phyloP scores from a whole-genome alignment of 92 coral and sea anemone species.

The Actinostola sp. region DNA sequence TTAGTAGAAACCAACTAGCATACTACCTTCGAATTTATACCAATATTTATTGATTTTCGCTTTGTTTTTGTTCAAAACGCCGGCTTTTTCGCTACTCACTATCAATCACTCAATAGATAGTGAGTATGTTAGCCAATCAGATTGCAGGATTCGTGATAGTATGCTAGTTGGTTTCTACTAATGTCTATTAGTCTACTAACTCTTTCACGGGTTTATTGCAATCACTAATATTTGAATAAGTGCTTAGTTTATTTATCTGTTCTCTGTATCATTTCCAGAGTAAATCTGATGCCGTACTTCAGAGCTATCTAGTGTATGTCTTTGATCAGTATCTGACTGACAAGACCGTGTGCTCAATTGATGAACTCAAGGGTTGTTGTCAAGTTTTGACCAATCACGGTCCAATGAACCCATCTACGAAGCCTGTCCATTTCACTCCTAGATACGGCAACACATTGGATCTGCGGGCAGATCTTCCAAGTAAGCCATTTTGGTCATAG shows the following conservation, averaged over 20 bases:
- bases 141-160: no score
- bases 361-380: conserved; percentile 77
- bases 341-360: conserved; percentile 69
- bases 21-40: no score
- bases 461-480: conserved; percentile 59
- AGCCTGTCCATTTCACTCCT: conserved; percentile 79
- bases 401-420: conserved; percentile 52
- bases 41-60: no score
- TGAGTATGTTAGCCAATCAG: no score
- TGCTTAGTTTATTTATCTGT: background rate
- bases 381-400: conserved; percentile 81
- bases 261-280: conserved; percentile 35
- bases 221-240: no score
- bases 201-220: no score
- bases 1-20: no score
- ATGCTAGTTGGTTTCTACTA: no score
- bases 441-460: conserved; percentile 75
- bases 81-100: no score
- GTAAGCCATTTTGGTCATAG: conserved; percentile 56
- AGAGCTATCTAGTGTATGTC: conserved; percentile 76
- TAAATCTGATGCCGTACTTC: conserved; percentile 55
- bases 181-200: no score
- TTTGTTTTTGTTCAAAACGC: no score
- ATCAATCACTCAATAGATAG: no score
- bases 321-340: conserved; percentile 66